Evolutionary conservation across 2,797 vertebrate species (phyloP), one percentile per base, ranked within the genome.

Genomic region (Oryzias sinensis): DNA sequence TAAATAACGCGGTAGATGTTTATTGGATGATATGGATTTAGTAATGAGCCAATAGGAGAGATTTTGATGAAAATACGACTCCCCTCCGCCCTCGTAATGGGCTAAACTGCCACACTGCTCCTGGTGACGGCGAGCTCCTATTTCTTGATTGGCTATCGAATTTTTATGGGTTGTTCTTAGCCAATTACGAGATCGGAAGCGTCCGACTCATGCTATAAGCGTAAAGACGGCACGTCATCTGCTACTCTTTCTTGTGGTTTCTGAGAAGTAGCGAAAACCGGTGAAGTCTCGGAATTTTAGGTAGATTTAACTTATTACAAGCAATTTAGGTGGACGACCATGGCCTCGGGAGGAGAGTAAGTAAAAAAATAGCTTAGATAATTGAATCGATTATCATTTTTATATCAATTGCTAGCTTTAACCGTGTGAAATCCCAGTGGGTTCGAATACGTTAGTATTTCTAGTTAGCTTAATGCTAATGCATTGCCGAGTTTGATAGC

Each of bases 311-410:
- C 92, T 92, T 92, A 90, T 91, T 89, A 43, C 62, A 56, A 53
- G 60, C 72, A 81, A 84, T 71, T 62, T 81, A 83, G 80, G 85
- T 80, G 85, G 86, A 89, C 80, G 62, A 92, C 85, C 74, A 94
- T 94, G 93, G 92, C 93, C 80, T 93, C 93, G 85, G 92, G 89
- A 74, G 91, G 87, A 84, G 93, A 94, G 93, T 94, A 80, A 93
- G 93, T 92, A 81, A 0, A 79, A 18, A 6, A 64, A 2, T 7
- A 1, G 27, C 6, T 33, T 42, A 8, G 4, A 56, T n/a, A n/a
- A n/a, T 16, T 44, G 4, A 2, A 4, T 11, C 9, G 33, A 37
- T 4, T 37, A 37, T 37, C 8, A 13, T 37, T 37, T 37, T 37
- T 13, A 11, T 37, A 11, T 37, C 8, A 37, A 33, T 9, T 33